Percentiles rank a stretch among this genome's conserved stretches.
phyloP scores from a whole-genome alignment of 2,888 invertebrate genomes.

The Temnothorax unifasciatus region DNA sequence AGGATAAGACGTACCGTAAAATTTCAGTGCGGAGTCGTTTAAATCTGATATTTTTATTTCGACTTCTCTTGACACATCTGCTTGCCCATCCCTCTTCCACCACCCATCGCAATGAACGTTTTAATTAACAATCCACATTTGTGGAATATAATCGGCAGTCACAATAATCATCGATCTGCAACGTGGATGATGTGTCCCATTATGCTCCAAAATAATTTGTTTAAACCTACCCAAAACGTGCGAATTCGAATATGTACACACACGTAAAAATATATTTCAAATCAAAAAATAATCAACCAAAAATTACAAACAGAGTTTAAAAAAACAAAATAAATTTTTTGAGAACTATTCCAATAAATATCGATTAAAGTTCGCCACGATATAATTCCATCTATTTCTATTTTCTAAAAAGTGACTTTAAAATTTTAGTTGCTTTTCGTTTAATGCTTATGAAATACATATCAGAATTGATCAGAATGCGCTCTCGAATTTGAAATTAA shows the following conservation, averaged over 20 bases:
- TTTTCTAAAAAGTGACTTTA: background rate
- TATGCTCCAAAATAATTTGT: background rate
- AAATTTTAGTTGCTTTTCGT: background rate
- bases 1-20: slow-evolving; percentile 51
- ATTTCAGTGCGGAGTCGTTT: slow-evolving; percentile 42
- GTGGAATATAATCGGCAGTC: slow-evolving; percentile 1
- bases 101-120: slow-evolving; percentile 43
- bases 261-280: background rate
- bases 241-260: background rate
- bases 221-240: background rate
- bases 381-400: background rate
- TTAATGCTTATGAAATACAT: background rate
- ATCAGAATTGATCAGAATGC: background rate
- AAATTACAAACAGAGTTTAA: background rate
- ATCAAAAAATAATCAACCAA: background rate
- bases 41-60: slow-evolving; percentile 51
- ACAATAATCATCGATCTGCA: slow-evolving; percentile 5
- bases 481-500: background rate
- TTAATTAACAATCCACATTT: slow-evolving; percentile 42
- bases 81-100: slow-evolving; percentile 3
- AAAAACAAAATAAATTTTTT: background rate
- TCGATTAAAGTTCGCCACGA: background rate
- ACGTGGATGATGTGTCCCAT: background rate
- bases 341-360: background rate
- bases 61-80: slow-evolving; percentile 8